Percentiles rank a stretch among this genome's conserved stretches.
Conservation (phyloP, 1,140 invertebrate genomes). For the Calliphora vicina region DNA sequence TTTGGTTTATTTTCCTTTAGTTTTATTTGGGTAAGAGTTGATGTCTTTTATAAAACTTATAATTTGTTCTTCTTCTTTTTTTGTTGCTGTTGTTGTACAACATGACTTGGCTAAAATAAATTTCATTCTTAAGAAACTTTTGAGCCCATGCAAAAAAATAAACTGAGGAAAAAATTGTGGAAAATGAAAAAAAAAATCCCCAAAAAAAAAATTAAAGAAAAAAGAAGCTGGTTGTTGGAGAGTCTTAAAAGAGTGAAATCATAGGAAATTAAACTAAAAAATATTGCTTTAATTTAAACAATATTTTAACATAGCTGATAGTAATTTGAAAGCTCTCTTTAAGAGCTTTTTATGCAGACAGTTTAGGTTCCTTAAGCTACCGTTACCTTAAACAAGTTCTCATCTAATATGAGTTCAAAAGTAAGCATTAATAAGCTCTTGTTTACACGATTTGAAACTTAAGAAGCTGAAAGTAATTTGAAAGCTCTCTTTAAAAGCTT, state of each 20-base stretch:
- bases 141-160: slow-evolving; percentile 7
- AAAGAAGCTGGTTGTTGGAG: not conserved
- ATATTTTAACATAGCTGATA: too few species aligned
- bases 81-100: slow-evolving; percentile 40
- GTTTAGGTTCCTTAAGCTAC: too few species aligned
- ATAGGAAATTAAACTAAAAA: too few species aligned
- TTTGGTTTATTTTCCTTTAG: not conserved
- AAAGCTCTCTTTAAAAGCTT: too few species aligned
- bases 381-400: too few species aligned
- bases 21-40: slow-evolving; percentile 14
- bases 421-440: too few species aligned
- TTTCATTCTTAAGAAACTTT: slow-evolving; percentile 59
- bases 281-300: too few species aligned
- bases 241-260: not conserved
- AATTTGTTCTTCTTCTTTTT: slow-evolving; percentile 50
- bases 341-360: too few species aligned
- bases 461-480: too few species aligned
- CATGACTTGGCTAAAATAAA: slow-evolving; percentile 63
- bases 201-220: not conserved
- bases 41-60: slow-evolving; percentile 57
- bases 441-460: too few species aligned
- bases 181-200: not conserved
- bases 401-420: too few species aligned
- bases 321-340: too few species aligned
- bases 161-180: slow-evolving; percentile 39